Evolutionary conservation across 2,113 vertebrate species (phyloP).

Genomic region (Oenanthe melanoleuca): DNA sequence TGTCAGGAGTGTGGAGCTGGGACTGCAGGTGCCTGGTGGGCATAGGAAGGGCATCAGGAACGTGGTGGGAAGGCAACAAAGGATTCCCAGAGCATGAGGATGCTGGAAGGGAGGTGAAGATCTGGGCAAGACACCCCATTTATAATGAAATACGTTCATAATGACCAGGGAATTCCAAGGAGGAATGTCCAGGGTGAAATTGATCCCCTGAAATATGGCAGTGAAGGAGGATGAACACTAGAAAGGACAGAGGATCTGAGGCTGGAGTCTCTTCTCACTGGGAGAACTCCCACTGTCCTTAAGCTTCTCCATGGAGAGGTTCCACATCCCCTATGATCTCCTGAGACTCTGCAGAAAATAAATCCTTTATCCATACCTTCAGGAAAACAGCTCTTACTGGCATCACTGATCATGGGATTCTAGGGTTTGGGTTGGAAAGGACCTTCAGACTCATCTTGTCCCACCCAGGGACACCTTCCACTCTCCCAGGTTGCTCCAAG

Average conservation of each 20-base stretch:
- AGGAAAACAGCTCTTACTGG: neutral
- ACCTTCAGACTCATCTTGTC: neutral
- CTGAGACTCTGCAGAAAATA: neutral
- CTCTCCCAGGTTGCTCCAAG: neutral
- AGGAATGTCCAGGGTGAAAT: neutral
- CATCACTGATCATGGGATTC: neutral
- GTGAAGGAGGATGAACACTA: neutral
- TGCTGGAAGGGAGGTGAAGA: neutral
- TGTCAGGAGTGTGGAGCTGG: neutral
- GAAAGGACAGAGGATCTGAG: neutral
- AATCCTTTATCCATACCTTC: neutral
- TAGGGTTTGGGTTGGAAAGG: neutral
- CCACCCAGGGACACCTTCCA: neutral
- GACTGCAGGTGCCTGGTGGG: neutral
- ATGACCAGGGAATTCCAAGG: neutral
- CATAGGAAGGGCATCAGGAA: neutral
- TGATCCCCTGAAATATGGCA: neutral
- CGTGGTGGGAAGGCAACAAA: neutral
- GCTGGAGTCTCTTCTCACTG: neutral
- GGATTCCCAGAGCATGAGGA: neutral
- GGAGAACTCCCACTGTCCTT: neutral
- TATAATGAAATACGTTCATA: neutral
- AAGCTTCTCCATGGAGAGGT: neutral
- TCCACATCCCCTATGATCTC: neutral
- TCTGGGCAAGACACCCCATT: neutral